These are phyloP conservation scores for Thereva unica DNA, from an alignment of 2,888 invertebrate genomes.

Conservation along the genomic window DNA sequence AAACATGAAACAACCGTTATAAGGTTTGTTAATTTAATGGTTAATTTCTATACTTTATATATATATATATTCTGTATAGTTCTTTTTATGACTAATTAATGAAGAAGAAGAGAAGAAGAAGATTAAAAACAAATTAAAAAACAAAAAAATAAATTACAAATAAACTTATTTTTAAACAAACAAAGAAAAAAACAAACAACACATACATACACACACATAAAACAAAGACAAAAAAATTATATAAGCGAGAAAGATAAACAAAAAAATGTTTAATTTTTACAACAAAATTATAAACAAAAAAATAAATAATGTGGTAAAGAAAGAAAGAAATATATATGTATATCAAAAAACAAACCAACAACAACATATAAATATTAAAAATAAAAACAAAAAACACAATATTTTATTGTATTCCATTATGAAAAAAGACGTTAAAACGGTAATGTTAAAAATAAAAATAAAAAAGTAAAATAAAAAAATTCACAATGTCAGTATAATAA, in stretches of 20 bases:
- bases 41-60: conserved; percentile 29
- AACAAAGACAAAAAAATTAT: conserved; percentile 8
- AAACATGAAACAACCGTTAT: conserved; percentile 22
- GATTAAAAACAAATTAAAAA: conserved; percentile 5
- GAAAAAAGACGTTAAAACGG: conserved; percentile 21
- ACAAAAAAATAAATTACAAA: conserved; percentile 1
- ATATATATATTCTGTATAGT: conserved; percentile 36
- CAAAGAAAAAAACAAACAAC: conserved; percentile 14
- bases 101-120: background rate
- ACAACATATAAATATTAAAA: background rate
- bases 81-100: conserved; percentile 31
- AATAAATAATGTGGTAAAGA: background rate
- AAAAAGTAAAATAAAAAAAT: conserved; percentile 28
- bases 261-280: no score
- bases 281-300: no score
- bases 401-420: conserved; percentile 2
- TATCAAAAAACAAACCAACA: conserved; percentile 16
- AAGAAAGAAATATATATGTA: conserved; percentile 9
- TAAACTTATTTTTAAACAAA: background rate
- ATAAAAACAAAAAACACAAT: conserved; percentile 14
- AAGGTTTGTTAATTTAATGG: conserved; percentile 35
- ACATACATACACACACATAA: background rate
- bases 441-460: conserved; percentile 21
- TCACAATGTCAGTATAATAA: conserved; percentile 34
- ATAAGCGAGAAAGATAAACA: no score